Evolutionary conservation across 2,888 invertebrate genomes (phyloP).

Genomic region (Leucania comma): DNA sequence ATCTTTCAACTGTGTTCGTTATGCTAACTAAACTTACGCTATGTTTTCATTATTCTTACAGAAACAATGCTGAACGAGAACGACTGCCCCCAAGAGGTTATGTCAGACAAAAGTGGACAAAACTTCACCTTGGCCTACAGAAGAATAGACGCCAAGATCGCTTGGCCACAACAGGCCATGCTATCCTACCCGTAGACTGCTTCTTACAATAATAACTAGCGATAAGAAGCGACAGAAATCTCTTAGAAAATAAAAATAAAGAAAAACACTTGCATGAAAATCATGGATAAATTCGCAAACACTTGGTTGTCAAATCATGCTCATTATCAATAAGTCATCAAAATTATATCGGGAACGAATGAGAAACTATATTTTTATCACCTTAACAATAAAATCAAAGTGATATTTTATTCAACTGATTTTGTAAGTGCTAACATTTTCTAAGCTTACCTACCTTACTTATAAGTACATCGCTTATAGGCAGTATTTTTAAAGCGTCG

Average conservation of each 20-base stretch:
- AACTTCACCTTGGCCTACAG: conserved; percentile 98
- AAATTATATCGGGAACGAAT: conserved; percentile 63
- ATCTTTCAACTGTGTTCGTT: too few relatives aligned
- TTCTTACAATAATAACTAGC: conserved; percentile 46
- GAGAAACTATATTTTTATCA: conserved; percentile 83
- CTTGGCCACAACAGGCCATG: conserved; percentile 95
- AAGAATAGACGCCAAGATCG: conserved; percentile 98
- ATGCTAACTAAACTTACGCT: not conserved
- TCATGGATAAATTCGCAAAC: conserved; percentile 39
- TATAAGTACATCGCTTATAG: conserved; percentile 79
- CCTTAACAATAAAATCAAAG: conserved; percentile 79
- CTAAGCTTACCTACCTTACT: conserved; percentile 76
- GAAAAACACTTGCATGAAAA: conserved; percentile 51
- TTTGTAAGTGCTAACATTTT: conserved; percentile 76
- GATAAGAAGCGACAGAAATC: conserved; percentile 66
- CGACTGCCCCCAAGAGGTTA: conserved; percentile 97
- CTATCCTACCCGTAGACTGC: conserved; percentile 82
- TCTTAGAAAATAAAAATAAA: conserved; percentile 61
- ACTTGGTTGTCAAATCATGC: conserved; percentile 64
- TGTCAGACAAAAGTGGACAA: conserved; percentile 93
- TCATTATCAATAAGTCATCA: conserved; percentile 72
- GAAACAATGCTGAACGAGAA: conserved; percentile 97
- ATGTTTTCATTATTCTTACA: conserved; percentile 82
- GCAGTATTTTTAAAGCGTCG: conserved; percentile 84
- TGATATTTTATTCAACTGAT: conserved; percentile 85